phyloP scores from a whole-genome alignment of 1,140 invertebrate genomes.

The Coenobita brevimanus region DNA sequence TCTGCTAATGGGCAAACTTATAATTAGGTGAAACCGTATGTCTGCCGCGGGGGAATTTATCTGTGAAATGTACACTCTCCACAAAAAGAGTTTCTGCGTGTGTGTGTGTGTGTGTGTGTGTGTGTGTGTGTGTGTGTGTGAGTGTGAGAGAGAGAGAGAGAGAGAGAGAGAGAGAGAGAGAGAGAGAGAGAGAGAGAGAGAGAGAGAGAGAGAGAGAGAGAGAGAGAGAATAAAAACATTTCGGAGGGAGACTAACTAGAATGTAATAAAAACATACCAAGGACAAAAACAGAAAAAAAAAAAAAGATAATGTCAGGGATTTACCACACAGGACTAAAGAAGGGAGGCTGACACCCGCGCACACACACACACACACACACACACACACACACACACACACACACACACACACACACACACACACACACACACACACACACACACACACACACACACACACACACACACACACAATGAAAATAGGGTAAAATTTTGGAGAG shows the following conservation, averaged over 20 bases:
- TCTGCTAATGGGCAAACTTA: no score
- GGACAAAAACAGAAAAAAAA: not conserved
- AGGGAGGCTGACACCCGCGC: not conserved
- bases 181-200: constrained; percentile 6
- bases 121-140: no score
- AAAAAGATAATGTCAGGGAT: not conserved
- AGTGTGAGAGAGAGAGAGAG: constrained; percentile 1
- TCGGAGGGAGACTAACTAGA: not conserved
- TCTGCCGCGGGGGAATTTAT: no score
- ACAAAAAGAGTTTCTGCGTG: no score
- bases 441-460: not conserved
- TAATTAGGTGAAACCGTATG: no score
- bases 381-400: constrained; percentile 26
- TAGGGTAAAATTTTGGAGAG: not conserved
- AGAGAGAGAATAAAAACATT: not conserved
- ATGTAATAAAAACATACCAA: not conserved
- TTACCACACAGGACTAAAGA: not conserved
- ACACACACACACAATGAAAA: no score
- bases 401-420: no score
- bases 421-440: no score
- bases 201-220: constrained; percentile 1
- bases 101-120: no score
- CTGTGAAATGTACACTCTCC: no score
- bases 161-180: not conserved
- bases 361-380: constrained; percentile 12